Percentiles rank a stretch among this genome's conserved stretches.
phyloP scores from a whole-genome alignment of 2,797 vertebrate species.

The Acanthis flammea region DNA sequence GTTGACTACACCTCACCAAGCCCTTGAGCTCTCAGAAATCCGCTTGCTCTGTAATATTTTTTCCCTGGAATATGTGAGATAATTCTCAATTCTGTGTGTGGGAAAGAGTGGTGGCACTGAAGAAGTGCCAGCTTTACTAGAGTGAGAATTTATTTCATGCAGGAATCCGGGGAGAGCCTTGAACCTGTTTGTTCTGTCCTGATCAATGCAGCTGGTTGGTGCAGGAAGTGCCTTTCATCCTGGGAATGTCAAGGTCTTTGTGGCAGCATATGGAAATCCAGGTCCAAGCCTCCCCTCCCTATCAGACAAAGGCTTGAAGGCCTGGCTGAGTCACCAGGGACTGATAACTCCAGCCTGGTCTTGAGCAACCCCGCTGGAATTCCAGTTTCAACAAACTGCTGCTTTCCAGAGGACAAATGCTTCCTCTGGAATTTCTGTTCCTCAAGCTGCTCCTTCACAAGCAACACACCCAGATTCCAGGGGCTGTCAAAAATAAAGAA shows the following conservation, averaged over 20 bases:
- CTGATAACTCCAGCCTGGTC: constrained; percentile 1
- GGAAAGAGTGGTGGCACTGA: background rate
- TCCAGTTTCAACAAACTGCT: background rate
- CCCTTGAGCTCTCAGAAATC: background rate
- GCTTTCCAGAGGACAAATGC: background rate
- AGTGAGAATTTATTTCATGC: background rate
- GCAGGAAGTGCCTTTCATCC: constrained; percentile 34
- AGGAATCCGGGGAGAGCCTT: background rate
- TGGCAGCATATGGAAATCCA: constrained; percentile 2
- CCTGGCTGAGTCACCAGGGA: constrained; percentile 28
- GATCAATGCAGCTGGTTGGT: constrained; percentile 11
- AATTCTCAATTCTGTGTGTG: background rate
- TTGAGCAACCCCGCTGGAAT: constrained; percentile 19
- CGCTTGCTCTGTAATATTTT: no score
- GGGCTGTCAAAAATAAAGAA: background rate
- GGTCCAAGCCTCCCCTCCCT: background rate
- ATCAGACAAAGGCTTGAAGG: background rate
- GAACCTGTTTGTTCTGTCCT: constrained; percentile 55
- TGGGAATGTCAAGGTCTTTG: background rate
- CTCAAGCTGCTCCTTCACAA: background rate
- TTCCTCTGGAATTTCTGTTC: background rate
- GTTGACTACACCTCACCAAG: background rate
- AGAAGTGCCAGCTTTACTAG: background rate
- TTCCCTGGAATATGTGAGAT: background rate
- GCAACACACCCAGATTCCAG: background rate